phyloP scores from a whole-genome alignment of 1,140 invertebrate genomes.

The Holotrichia oblita region DNA sequence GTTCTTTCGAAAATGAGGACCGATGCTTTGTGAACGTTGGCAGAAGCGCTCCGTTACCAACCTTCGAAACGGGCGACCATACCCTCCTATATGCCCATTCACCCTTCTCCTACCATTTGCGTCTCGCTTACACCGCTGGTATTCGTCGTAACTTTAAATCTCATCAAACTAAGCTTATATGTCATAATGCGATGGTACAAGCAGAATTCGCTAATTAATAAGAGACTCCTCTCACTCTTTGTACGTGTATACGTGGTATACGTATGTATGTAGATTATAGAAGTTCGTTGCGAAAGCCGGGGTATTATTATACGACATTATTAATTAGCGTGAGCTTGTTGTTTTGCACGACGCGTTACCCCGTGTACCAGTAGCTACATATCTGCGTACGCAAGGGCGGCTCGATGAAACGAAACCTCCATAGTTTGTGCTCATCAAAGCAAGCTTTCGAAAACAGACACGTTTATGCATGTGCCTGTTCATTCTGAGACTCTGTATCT shows the following conservation, averaged over 20 bases:
- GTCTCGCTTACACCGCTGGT: neutral
- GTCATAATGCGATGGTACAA: conserved; percentile 12
- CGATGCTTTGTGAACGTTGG: conserved; percentile 11
- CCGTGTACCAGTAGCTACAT: conserved; percentile 1
- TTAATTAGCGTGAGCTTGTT: conserved; percentile 11
- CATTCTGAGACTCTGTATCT: neutral
- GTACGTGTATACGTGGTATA: neutral
- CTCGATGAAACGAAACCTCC: neutral
- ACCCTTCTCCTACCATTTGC: neutral
- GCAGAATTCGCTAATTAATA: conserved; percentile 8
- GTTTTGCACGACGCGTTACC: neutral
- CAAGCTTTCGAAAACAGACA: neutral
- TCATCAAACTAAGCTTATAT: conserved; percentile 17
- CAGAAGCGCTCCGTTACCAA: neutral
- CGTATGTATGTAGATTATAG: neutral
- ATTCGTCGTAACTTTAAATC: conserved; percentile 14
- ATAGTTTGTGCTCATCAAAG: neutral
- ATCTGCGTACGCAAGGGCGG: neutral
- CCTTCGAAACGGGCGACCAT: neutral
- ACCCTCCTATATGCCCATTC: neutral
- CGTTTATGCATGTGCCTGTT: neutral
- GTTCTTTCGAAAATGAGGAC: conserved; percentile 1
- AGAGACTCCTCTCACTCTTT: conserved; percentile 5
- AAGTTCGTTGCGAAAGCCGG: neutral
- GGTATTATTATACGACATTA: conserved; percentile 10